Conservation (phyloP, 2,113 vertebrate species). For the Zapus hudsonius region DNA sequence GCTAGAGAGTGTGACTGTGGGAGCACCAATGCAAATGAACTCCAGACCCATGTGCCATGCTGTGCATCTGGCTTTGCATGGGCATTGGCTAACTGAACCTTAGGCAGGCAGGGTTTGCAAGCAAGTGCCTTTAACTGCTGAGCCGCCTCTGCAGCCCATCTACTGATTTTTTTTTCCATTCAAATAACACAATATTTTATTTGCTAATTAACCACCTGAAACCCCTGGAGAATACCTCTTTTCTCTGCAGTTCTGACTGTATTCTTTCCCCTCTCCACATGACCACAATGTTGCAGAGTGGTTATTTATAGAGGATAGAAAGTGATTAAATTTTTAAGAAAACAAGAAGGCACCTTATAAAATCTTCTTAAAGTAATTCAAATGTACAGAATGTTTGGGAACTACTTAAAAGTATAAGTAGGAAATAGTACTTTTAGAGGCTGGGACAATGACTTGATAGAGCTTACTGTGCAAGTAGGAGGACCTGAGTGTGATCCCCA, state of each 20-base stretch:
- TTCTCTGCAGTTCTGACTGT: not conserved
- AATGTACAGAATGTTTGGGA: not conserved
- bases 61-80: no score
- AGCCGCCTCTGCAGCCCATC: no score
- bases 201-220: not conserved
- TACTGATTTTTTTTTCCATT: no score
- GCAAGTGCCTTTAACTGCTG: no score
- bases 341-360: not conserved
- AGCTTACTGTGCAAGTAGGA: no score
- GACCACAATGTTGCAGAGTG: not conserved
- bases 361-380: not conserved
- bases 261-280: not conserved
- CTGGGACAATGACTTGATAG: no score
- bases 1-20: no score
- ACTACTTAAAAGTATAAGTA: conserved; percentile 11
- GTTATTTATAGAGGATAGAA: not conserved
- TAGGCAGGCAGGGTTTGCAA: no score
- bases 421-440: not conserved
- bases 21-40: no score
- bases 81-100: no score
- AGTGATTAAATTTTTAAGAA: not conserved
- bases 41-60: no score
- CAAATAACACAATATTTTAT: not conserved
- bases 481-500: no score
- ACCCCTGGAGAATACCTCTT: not conserved